Evolutionary conservation across 1,140 invertebrate species (phyloP), one percentile per base, ranked within the genome.

Genomic region (Dryas iulia): DNA sequence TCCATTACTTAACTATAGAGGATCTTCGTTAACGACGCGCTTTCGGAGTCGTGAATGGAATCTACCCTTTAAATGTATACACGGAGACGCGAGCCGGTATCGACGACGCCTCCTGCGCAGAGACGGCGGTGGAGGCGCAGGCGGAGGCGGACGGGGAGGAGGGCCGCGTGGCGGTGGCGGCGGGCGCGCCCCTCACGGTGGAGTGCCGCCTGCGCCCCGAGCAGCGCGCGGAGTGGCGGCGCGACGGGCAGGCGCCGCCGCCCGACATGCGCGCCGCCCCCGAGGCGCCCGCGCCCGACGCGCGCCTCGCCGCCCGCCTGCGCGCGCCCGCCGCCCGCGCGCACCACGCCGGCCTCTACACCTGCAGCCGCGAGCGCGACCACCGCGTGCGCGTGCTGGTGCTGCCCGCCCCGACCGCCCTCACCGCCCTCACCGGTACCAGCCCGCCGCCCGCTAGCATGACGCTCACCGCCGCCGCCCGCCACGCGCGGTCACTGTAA

Each of bases 351-450:
- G 77, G 78, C 66, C 66, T 74, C 52, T 82, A 81, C 77, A 79
- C 78, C 26, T 81, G 81, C 75, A 75, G 69, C 57, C 72, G 66
- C 59, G 74, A 68, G 59, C 71, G 70, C 69, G 77, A 73, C 93
- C 5, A 98, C 97, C 18, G 98, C 97, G 78, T 81, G 73, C 80
- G 80, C 73, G 72, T 14, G 97, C 97, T 72, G 97, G 93, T 59
- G 95, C 92, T 93, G 99, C 98, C 70, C 59, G 72, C 69, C 11
- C 12, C 56, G 39, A 59, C 28, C 58, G 26, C 65, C 69, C 72
- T 57, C 35, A 25, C 61, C 59, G 54, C 72, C 57, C 73, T 62
- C 65, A 63, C 63, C 3, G 33, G 4, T n/a, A 18, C 30, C 23
- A 53, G 10, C 54, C 62, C 28, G 52, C 62, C 30, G 59, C 12